Evolutionary conservation across 2,113 vertebrate genomes (phyloP).

Genomic region (Carettochelys insculpta): DNA sequence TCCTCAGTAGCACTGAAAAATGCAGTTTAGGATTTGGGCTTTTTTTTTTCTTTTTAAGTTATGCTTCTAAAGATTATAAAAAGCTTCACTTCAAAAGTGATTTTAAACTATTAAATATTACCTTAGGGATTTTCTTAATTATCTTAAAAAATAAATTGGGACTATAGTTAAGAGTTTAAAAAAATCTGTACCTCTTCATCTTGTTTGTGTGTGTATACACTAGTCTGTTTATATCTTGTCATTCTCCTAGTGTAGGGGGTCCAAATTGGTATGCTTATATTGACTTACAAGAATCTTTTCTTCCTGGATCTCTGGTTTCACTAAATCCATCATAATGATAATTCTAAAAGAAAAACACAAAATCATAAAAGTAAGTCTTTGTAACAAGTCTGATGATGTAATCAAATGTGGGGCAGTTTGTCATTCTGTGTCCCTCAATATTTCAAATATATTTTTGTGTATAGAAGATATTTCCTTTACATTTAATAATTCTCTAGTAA

Average conservation of each 20-base stretch:
- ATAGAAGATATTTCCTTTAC: not conserved
- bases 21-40: too few species aligned
- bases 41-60: not conserved
- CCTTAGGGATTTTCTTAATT: not conserved
- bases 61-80: not conserved
- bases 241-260: not conserved
- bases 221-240: not conserved
- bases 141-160: not conserved
- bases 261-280: not conserved
- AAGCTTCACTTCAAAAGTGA: not conserved
- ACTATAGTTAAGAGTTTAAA: not conserved
- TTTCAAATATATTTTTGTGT: not conserved
- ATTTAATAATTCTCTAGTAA: not conserved
- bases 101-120: not conserved
- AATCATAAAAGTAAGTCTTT: not conserved
- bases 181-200: not conserved
- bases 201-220: not conserved
- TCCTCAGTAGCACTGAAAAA: not conserved
- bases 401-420: accelerated
- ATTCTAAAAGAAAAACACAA: not conserved
- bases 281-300: not conserved
- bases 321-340: not conserved
- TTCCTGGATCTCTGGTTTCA: not conserved
- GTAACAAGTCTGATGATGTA: not conserved
- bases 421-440: not conserved